These are phyloP conservation scores for Philereme transversata DNA, from an alignment of 2,888 invertebrate genomes.

Conservation along the genomic window DNA sequence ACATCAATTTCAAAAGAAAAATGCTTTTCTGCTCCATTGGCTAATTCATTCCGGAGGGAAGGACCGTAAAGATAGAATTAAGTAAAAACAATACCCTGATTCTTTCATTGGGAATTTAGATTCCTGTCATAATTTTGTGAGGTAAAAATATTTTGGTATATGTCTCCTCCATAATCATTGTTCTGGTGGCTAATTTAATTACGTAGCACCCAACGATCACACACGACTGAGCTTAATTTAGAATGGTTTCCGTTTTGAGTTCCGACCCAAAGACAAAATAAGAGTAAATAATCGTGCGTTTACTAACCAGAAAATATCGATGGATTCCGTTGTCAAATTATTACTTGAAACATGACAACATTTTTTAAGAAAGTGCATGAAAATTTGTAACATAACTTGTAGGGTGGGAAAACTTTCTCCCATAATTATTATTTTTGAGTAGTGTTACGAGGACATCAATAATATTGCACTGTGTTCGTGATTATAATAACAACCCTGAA, in stretches of 20 bases:
- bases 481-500: constrained; percentile 2
- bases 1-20: constrained; percentile 62
- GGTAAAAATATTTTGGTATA: constrained; percentile 1
- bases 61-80: constrained; percentile 41
- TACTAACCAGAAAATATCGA: too few relatives aligned
- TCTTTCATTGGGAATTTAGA: constrained; percentile 24
- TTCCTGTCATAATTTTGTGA: constrained; percentile 10
- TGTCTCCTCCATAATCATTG: constrained; percentile 8
- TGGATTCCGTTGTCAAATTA: too few relatives aligned
- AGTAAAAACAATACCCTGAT: constrained; percentile 35
- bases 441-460: neutral
- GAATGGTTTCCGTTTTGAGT: constrained; percentile 7
- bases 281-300: neutral
- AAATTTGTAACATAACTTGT: too few relatives aligned
- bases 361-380: too few relatives aligned
- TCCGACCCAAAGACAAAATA: neutral
- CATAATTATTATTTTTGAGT: too few relatives aligned
- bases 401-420: too few relatives aligned
- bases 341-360: too few relatives aligned
- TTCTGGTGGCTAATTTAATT: constrained; percentile 25
- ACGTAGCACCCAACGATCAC: constrained; percentile 26
- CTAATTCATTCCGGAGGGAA: constrained; percentile 52
- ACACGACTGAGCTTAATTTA: constrained; percentile 15
- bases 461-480: constrained; percentile 7
- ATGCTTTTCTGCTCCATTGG: constrained; percentile 64